Base-by-base conservation (phyloP, 2,113 vertebrate genomes). In the Cisticola juncidis region DNA sequence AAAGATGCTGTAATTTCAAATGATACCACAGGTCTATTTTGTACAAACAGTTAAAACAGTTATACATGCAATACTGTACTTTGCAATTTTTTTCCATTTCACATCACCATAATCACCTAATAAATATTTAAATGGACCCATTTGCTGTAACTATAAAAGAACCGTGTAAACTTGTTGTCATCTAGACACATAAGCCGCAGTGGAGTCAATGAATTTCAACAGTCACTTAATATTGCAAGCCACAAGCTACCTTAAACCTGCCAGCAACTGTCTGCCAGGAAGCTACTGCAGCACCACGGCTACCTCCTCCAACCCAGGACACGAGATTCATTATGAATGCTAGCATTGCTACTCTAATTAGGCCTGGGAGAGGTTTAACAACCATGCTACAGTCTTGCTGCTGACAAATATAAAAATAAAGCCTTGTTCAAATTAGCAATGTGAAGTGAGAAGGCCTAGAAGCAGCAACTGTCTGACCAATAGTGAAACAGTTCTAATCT, bases 391-490 rank as follows among this genome's bases (percentile, higher is more conserved):
- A 99, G 98, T 99, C 98, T 98, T 97, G 98, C 98, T 97, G 96
- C 98, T 98, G 98, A 98, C 98, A 98, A 98, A 98, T 98, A 98
- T 98, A 98, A 99, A 98, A 99, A 99, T 99, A 99, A 99, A 98
- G 98, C 98, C 99, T 99, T 99, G 99, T 99, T 99, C 98, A 98
- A 98, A 99, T 98, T 98, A 98, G 98, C 98, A 98, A 98, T 96
- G 98, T 98, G 98, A 98, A 98, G 97, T 98, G 98, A 98, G 98
- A 98, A 98, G 98, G 98, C 96, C 97, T 98, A 98, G 98, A 98
- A 98, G 98, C 98, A 98, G 95, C 97, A 98, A 98, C 98, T 98
- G 98, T 98, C 98, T 98, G 98, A 98, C 97, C 97, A 96, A 98
- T 81, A 94, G 97, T 97, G 98, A 97, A 97, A 98, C 97, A 97